These are phyloP conservation scores for Chiroxiphia lanceolata DNA, from an alignment of 2,797 vertebrate genomes.

Conservation along the genomic window DNA sequence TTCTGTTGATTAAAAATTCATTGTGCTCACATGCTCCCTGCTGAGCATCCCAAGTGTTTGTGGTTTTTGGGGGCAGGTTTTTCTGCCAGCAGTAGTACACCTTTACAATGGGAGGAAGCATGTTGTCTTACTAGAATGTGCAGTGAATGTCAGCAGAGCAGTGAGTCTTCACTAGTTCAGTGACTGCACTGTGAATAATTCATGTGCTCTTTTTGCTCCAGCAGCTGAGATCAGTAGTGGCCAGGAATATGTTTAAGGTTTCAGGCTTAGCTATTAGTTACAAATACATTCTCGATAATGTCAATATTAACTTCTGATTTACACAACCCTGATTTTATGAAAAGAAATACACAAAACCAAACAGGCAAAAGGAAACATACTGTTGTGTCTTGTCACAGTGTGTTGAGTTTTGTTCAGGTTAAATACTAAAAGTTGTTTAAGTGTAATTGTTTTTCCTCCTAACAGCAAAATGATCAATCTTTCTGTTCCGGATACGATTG, in stretches of 20 bases:
- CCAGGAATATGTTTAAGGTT: conserved; percentile 32
- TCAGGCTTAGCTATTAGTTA: conserved; percentile 41
- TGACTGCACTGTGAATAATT: conserved; percentile 40
- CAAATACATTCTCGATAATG: neutral
- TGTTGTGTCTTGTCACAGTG: neutral
- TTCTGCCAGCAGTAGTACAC: neutral
- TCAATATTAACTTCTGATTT: conserved; percentile 39
- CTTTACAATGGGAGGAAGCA: neutral
- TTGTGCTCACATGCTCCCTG: neutral
- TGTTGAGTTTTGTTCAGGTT: neutral
- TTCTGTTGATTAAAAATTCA: neutral
- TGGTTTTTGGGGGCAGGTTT: neutral
- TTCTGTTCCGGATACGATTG: conserved; percentile 95
- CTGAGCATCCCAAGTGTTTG: neutral
- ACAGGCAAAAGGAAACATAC: neutral
- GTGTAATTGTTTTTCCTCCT: neutral
- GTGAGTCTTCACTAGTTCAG: neutral
- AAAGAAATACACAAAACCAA: neutral
- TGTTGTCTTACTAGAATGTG: neutral
- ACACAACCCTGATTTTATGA: neutral
- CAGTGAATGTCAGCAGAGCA: neutral
- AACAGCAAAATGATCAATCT: conserved; percentile 97
- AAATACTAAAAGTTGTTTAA: neutral
- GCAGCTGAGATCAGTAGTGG: conserved; percentile 5
- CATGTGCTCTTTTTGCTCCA: conserved; percentile 7